Evolutionary conservation across 2,888 invertebrate genomes (phyloP).

Genomic region (Dynastes tityus): DNA sequence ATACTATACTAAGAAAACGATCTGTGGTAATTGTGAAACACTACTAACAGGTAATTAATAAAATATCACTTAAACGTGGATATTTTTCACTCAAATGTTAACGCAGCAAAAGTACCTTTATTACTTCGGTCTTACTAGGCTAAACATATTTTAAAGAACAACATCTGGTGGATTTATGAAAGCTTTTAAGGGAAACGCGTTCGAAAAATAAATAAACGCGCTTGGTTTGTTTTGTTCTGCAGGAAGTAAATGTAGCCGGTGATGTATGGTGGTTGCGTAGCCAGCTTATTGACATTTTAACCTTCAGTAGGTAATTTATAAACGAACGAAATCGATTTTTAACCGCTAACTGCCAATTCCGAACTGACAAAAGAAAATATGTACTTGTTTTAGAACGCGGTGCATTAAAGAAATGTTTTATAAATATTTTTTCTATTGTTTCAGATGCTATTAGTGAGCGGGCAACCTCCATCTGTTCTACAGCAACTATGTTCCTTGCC

Average conservation of each 20-base stretch:
- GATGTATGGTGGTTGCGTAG: conserved; percentile 21
- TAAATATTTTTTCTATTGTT: conserved; percentile 61
- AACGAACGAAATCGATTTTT: conserved; percentile 11
- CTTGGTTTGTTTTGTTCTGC: conserved; percentile 28
- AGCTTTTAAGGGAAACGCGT: conserved; percentile 40
- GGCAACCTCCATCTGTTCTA: conserved; percentile 84
- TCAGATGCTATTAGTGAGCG: conserved; percentile 82
- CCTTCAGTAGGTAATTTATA: conserved; percentile 7
- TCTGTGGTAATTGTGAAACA: too few relatives aligned
- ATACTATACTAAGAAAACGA: too few relatives aligned
- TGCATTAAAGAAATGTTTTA: background rate
- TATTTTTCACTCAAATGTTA: conserved; percentile 2
- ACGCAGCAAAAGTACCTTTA: background rate
- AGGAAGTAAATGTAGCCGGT: conserved; percentile 40
- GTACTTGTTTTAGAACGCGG: background rate
- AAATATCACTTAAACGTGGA: background rate
- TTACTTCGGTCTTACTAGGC: background rate
- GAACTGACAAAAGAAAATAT: background rate
- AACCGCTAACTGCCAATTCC: background rate
- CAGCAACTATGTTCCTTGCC: conserved; percentile 90
- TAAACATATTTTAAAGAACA: conserved; percentile 42
- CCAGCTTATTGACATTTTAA: conserved; percentile 36
- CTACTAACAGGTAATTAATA: background rate
- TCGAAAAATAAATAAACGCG: conserved; percentile 42
- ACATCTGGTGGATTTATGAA: conserved; percentile 46